Conservation (phyloP, 2,113 vertebrate genomes). For the Lepus americanus region DNA sequence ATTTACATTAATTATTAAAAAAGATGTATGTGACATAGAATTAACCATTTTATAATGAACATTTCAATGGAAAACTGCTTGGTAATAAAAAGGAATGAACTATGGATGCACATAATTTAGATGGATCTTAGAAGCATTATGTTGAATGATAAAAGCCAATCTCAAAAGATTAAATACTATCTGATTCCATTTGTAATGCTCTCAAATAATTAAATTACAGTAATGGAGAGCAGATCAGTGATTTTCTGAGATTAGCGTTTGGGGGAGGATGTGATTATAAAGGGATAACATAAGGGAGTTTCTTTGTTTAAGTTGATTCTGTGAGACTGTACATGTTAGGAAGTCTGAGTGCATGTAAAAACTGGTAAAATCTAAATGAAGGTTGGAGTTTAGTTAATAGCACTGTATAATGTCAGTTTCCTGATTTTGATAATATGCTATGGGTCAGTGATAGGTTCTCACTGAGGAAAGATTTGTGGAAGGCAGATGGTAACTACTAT, state of each 20-base stretch:
- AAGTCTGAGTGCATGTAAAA: conserved; percentile 1
- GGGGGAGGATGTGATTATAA: background rate
- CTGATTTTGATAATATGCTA: conserved; percentile 9
- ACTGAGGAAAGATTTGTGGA: conserved; percentile 14
- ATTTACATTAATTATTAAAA: too few relatives aligned
- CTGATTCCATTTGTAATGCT: background rate
- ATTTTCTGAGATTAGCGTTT: conserved; percentile 28
- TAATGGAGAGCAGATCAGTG: background rate
- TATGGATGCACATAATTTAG: background rate
- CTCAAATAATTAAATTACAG: background rate
- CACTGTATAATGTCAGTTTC: background rate
- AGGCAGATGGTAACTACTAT: background rate
- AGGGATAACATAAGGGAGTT: background rate
- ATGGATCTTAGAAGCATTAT: conserved; percentile 7
- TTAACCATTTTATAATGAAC: conserved; percentile 13
- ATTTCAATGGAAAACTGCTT: background rate
- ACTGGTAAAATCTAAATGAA: conserved; percentile 15
- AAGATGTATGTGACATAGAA: background rate
- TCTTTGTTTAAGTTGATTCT: background rate
- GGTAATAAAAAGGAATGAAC: background rate
- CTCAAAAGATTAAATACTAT: background rate
- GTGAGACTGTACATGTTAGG: background rate
- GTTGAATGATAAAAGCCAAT: background rate
- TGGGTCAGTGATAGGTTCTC: conserved; percentile 30
- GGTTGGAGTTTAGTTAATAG: conserved; percentile 42